Conservation (phyloP, 2,888 invertebrate species). For the Encarsia formosa region DNA sequence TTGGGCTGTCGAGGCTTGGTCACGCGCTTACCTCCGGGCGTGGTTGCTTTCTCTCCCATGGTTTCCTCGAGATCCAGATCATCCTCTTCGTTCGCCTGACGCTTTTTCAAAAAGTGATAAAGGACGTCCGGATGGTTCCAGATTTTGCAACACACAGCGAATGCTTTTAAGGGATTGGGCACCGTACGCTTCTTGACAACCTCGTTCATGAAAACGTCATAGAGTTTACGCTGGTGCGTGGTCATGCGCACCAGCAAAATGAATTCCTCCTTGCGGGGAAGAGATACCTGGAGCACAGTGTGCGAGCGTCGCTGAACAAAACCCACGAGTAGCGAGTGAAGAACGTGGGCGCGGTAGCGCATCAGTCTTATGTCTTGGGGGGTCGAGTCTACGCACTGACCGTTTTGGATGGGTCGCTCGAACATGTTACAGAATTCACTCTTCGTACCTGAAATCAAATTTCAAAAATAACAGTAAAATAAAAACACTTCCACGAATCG, state of each 20-base stretch:
- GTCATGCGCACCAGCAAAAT: constrained; percentile 87
- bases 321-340: constrained; percentile 89
- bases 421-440: constrained; percentile 99
- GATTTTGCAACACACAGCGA: constrained; percentile 97
- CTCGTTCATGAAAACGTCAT: constrained; percentile 90
- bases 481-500: background rate
- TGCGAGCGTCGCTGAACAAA: constrained; percentile 96
- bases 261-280: constrained; percentile 93
- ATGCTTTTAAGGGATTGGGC: constrained; percentile 94
- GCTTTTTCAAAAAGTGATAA: constrained; percentile 81
- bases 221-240: constrained; percentile 81
- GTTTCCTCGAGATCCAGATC: constrained; percentile 80
- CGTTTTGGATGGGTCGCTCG: constrained; percentile 96
- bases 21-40: constrained; percentile 44
- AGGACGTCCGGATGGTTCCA: constrained; percentile 95
- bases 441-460: constrained; percentile 77
- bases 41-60: constrained; percentile 54
- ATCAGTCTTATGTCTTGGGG: constrained; percentile 90
- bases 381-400: constrained; percentile 96
- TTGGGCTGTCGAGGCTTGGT: constrained; percentile 48
- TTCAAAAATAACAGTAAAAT: background rate
- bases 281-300: constrained; percentile 82
- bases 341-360: constrained; percentile 91
- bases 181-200: constrained; percentile 80
- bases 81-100: constrained; percentile 70